Evolutionary conservation across 2,797 vertebrate species (phyloP).

Genomic region (Cossypha heuglini): DNA sequence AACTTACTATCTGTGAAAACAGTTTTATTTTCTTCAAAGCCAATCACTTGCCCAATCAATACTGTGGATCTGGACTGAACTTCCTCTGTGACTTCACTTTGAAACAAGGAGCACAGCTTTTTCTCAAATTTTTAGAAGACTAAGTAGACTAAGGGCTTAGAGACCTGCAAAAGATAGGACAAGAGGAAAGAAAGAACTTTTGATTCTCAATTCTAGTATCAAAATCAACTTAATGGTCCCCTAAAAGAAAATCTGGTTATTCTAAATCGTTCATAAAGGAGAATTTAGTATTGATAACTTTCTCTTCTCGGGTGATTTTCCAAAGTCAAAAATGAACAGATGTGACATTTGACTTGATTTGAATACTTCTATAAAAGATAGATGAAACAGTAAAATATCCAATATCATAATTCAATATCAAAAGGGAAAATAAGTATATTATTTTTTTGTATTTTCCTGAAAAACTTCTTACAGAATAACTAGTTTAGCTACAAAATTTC

Average conservation of each 20-base stretch:
- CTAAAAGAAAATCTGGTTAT: not conserved
- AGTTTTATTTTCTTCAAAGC: not conserved
- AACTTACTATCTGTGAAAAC: not conserved
- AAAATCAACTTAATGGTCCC: not conserved
- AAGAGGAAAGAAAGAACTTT: not conserved
- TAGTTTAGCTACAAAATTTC: conserved; percentile 13
- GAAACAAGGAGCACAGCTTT: not conserved
- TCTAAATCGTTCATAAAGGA: not conserved
- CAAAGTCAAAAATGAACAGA: not conserved
- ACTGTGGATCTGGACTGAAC: not conserved
- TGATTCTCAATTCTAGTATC: not conserved
- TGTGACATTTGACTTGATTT: not conserved
- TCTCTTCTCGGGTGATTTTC: not conserved
- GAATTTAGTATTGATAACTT: not conserved
- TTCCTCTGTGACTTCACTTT: not conserved
- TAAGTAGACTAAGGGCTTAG: not conserved
- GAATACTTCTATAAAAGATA: not conserved
- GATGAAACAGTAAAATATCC: not conserved
- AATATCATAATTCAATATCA: not conserved
- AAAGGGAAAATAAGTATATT: not conserved
- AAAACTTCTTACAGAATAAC: not conserved
- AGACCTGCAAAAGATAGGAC: not conserved
- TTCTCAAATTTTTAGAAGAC: not conserved
- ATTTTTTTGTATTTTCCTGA: conserved; percentile 1
- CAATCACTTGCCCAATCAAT: not conserved